Percentiles rank a stretch among this genome's conserved stretches.
These are phyloP conservation scores for Petrolisthes manimaculis DNA, from an alignment of 2,888 invertebrate genomes.

Conservation along the genomic window DNA sequence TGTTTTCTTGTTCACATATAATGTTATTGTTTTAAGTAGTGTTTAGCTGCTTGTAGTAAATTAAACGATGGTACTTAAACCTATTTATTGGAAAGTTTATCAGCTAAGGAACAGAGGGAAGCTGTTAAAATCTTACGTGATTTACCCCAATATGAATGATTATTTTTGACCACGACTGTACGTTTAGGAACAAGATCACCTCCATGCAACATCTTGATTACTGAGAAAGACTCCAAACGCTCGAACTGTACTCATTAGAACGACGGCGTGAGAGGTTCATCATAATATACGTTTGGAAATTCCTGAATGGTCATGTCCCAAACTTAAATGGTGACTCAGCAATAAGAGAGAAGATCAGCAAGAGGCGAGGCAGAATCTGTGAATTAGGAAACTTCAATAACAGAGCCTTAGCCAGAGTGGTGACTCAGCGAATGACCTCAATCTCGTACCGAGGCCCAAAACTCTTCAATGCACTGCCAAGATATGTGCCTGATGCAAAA, in stretches of 20 bases:
- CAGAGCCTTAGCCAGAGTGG: neutral
- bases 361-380: neutral
- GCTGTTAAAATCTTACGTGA: no score
- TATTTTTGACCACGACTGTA: neutral
- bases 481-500: neutral
- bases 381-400: neutral
- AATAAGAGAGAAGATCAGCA: neutral
- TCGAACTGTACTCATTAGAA: neutral
- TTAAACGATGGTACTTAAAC: no score
- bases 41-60: no score
- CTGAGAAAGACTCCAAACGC: neutral
- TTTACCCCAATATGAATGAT: no score
- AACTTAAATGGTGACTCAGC: neutral
- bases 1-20: no score
- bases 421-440: neutral
- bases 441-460: neutral
- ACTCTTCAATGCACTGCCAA: neutral
- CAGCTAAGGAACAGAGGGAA: no score
- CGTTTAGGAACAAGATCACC: neutral
- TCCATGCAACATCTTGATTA: neutral
- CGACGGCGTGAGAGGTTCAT: neutral
- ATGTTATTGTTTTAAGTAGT: no score
- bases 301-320: neutral
- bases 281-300: neutral
- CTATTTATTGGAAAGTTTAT: no score